These are phyloP conservation scores for Brachylomia viminalis DNA, from an alignment of 2,888 invertebrate species.

Conservation along the genomic window DNA sequence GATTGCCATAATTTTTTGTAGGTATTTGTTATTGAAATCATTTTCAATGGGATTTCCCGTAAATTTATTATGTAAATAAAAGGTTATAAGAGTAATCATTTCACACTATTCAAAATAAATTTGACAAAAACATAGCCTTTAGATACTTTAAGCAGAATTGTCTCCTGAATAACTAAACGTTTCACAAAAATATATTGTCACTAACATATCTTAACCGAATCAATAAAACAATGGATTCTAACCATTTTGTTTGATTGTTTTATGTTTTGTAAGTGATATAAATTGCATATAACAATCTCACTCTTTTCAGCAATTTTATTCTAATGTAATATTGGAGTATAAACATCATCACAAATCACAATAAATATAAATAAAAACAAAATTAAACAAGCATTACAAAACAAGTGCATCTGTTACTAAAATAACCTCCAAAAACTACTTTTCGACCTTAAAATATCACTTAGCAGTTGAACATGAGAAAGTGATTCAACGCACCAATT, in stretches of 20 bases:
- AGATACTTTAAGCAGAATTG: too few relatives aligned
- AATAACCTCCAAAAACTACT: slow-evolving; percentile 29
- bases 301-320: neutral
- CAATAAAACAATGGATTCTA: neutral
- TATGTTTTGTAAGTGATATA: neutral
- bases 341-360: neutral
- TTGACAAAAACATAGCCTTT: too few relatives aligned
- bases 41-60: neutral
- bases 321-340: neutral
- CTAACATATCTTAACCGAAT: neutral
- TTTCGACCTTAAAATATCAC: slow-evolving; percentile 61
- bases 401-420: neutral
- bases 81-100: too few relatives aligned
- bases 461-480: slow-evolving; percentile 74
- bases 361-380: neutral
- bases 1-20: neutral
- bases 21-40: neutral
- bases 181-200: neutral
- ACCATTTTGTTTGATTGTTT: neutral
- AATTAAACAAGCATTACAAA: neutral
- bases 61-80: too few relatives aligned
- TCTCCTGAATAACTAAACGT: neutral
- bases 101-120: neutral
- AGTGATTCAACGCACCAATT: slow-evolving; percentile 76
- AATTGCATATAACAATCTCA: neutral